phyloP scores from a whole-genome alignment of 2,113 vertebrate genomes.

The Larimichthys polyactis region DNA sequence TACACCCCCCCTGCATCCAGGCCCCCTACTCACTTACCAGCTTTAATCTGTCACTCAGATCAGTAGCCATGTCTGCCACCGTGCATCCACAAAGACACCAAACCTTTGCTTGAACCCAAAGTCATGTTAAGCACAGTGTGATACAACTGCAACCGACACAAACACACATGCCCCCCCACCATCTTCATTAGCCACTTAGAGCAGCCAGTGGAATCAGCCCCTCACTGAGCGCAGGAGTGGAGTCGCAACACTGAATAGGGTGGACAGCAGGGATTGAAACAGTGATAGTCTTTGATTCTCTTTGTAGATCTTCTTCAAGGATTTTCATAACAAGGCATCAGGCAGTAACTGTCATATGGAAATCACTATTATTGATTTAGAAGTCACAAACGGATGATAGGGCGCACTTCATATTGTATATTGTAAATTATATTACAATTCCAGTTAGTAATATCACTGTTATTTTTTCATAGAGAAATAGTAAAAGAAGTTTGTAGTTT shows the following conservation, averaged over 20 bases:
- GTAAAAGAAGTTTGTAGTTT: not conserved
- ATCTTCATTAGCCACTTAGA: constrained; percentile 72
- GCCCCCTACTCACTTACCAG: constrained; percentile 69
- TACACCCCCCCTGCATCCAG: constrained; percentile 39
- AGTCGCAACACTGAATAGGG: constrained; percentile 28
- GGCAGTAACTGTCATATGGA: constrained; percentile 20
- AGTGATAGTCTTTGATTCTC: constrained; percentile 57
- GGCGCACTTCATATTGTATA: not conserved
- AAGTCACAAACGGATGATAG: constrained; percentile 13
- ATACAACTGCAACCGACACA: constrained; percentile 43
- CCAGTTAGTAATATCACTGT: not conserved
- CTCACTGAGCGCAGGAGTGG: constrained; percentile 60
- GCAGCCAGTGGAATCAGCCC: constrained; percentile 74
- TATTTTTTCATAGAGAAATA: not conserved
- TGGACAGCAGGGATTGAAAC: constrained; percentile 63
- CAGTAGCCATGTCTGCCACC: constrained; percentile 71
- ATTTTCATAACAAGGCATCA: constrained; percentile 41
- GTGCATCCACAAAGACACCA: constrained; percentile 72
- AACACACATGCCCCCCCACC: constrained; percentile 51
- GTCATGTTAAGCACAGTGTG: constrained; percentile 69
- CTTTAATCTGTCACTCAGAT: constrained; percentile 85
- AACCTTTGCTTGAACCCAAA: constrained; percentile 54
- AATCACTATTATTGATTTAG: constrained; percentile 47
- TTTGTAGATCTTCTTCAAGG: constrained; percentile 61
- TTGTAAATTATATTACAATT: not conserved